Percentiles rank a stretch among this genome's conserved stretches.
Evolutionary conservation across 2,797 vertebrate genomes (phyloP).

Genomic region (Nyctibius grandis): DNA sequence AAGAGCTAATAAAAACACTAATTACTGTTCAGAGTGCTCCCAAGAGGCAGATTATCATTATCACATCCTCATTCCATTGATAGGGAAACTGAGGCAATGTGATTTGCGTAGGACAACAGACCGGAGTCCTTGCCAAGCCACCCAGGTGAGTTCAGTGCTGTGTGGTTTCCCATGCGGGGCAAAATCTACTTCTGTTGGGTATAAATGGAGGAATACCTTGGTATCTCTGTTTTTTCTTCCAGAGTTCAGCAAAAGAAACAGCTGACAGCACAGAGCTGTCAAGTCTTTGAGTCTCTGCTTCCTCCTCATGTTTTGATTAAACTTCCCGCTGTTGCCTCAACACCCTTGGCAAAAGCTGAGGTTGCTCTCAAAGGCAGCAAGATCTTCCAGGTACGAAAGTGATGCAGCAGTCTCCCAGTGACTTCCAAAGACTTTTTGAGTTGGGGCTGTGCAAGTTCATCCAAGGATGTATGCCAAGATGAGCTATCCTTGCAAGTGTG

Average conservation of each 20-base stretch:
- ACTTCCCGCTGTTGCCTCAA: neutral
- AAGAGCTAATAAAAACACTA: constrained; percentile 24
- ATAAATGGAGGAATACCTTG: neutral
- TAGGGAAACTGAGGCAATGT: neutral
- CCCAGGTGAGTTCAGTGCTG: neutral
- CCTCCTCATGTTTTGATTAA: neutral
- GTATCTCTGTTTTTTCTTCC: neutral
- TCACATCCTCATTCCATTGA: neutral
- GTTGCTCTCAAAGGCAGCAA: neutral
- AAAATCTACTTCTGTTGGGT: neutral
- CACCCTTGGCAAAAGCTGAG: neutral
- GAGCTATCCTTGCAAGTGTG: neutral
- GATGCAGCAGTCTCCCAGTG: neutral
- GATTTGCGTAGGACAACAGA: neutral
- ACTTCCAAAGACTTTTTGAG: neutral
- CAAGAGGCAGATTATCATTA: neutral
- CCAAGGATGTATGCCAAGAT: rapidly evolving
- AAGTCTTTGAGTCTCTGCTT: neutral
- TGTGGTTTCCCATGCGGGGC: neutral
- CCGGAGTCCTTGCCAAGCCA: neutral
- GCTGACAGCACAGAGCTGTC: neutral
- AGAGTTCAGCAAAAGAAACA: neutral
- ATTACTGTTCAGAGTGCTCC: constrained; percentile 19
- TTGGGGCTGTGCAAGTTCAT: neutral
- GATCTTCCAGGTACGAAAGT: neutral